Evolutionary conservation across 2,797 vertebrate species (phyloP).

Genomic region (Sarcophilus harrisii): DNA sequence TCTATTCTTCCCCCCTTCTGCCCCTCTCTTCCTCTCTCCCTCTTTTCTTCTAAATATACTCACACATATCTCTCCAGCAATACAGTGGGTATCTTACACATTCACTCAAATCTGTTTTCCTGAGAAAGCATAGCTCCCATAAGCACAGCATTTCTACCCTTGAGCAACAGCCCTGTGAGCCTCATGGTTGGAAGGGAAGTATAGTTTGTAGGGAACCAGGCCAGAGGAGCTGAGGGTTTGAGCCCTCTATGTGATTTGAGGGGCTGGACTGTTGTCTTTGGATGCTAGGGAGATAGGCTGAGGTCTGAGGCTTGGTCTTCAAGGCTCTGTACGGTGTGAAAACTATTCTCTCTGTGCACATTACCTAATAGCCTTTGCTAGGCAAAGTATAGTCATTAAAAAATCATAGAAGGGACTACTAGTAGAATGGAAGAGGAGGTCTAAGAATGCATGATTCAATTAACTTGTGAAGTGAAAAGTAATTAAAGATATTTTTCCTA

Average conservation of each 20-base stretch:
- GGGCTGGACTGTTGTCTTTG: background rate
- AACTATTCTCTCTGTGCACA: background rate
- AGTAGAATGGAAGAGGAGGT: background rate
- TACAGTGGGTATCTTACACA: background rate
- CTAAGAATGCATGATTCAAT: conserved; percentile 49
- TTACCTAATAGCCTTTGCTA: background rate
- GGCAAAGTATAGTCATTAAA: background rate
- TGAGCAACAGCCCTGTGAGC: background rate
- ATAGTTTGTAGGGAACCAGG: background rate
- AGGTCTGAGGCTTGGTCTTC: conserved; percentile 17
- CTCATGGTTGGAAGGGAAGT: background rate
- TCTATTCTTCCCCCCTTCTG: background rate
- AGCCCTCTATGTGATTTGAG: background rate
- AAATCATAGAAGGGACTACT: background rate
- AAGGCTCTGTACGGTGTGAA: background rate
- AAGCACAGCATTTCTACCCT: conserved; percentile 25
- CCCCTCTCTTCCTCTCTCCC: background rate
- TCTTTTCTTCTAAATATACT: background rate
- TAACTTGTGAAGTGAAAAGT: conserved; percentile 13
- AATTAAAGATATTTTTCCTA: conserved; percentile 44
- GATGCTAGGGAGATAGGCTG: background rate
- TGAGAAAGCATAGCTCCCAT: background rate
- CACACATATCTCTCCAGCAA: background rate
- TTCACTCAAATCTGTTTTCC: conserved; percentile 18
- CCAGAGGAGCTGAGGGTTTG: background rate